Evolutionary conservation across 2,113 vertebrate genomes (phyloP), one percentile per base, ranked within the genome.

Genomic region (Polypterus senegalus): DNA sequence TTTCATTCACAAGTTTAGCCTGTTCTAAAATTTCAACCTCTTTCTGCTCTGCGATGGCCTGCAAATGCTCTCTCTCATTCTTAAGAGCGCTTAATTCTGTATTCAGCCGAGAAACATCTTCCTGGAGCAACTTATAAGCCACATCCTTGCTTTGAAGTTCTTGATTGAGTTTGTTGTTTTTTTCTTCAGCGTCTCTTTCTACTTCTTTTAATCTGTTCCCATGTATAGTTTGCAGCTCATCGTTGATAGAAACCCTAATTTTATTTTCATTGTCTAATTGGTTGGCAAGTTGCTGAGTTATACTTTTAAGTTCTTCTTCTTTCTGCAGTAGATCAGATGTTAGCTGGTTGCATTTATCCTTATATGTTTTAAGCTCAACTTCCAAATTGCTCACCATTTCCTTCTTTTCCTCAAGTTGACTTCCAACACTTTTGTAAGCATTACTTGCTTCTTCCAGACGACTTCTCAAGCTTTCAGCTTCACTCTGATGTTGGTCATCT

Each of bases 311-410:
- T 9, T 91, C 84, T 2, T 69, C 62, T 11, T 74, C 77, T 61
- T 81, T 83, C 65, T 78, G 85, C 45, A 75, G 64, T 3, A 78
- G 76, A 60, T 88, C 84, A 43, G 78, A 75, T 59, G 83, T 63
- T 7, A 93, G 75, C 9, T 73, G 74, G 72, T 90, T 89, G 46
- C 81, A 74, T 3, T 86, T 82, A 3, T 89, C 89, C 70, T 89
- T 89, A 47, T 80, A 8, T 1, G 80, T 71, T 63, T 91, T 91
- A 9, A 92, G 68, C 44, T 93, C 90, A 8, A 74, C 82, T 61
- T 89, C 82, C 66, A 87, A 73, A 1, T 7, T 65, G 67, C 82
- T 69, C 48, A 87, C 81, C 69, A 73, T 61, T 48, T 43, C 63
- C 7, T 76, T 77, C 54, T 70, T 81, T 56, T 87, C 78, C 2